Conservation (phyloP, 2,888 invertebrate species). For the Hemaris fuciformis region DNA sequence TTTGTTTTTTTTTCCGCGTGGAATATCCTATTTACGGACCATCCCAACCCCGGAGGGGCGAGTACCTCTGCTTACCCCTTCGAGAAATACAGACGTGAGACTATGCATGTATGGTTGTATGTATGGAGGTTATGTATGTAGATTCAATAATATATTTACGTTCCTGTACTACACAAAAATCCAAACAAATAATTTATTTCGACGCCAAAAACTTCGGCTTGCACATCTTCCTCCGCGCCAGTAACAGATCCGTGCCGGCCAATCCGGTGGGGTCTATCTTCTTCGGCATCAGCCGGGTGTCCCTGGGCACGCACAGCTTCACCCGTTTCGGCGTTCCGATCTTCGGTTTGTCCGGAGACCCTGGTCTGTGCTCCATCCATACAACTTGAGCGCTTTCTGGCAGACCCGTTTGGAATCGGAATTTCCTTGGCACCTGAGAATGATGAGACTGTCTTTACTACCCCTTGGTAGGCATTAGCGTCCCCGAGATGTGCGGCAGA, state of each 20-base stretch:
- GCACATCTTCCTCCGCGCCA: constrained; percentile 52
- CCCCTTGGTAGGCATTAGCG: too few species aligned
- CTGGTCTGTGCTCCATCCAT: constrained; percentile 51
- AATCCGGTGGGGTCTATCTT: constrained; percentile 40
- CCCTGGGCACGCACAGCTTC: constrained; percentile 21
- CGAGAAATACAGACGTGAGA: too few species aligned
- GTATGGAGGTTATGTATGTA: too few species aligned
- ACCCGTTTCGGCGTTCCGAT: constrained; percentile 21
- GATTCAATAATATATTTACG: too few species aligned
- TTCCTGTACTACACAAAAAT: background rate
- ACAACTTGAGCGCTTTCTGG: constrained; percentile 46
- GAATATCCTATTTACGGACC: too few species aligned
- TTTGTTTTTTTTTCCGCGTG: too few species aligned
- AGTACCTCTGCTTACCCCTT: too few species aligned
- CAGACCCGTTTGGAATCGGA: constrained; percentile 41
- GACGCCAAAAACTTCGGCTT: constrained; percentile 52
- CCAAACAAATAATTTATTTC: background rate
- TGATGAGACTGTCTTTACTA: too few species aligned
- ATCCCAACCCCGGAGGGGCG: too few species aligned
- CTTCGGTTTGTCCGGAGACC: constrained; percentile 1
- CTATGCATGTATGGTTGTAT: too few species aligned
- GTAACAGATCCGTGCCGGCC: constrained; percentile 42
- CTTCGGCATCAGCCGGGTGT: constrained; percentile 38
- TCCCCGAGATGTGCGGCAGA: too few species aligned
- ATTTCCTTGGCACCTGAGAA: constrained; percentile 56